Conservation (phyloP, 2,888 invertebrate genomes). For the Platyscelio sp. region DNA sequence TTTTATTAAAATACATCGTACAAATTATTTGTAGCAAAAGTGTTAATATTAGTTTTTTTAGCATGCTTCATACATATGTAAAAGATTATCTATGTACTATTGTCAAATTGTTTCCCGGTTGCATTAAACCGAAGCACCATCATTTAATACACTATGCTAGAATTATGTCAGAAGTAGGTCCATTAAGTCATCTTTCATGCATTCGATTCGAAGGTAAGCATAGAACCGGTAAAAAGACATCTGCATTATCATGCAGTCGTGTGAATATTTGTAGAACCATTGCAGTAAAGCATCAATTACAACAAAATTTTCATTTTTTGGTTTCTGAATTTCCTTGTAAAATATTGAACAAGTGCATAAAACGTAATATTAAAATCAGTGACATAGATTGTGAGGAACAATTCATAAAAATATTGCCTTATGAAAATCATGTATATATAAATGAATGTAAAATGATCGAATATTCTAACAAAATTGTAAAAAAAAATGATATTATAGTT, state of each 20-base stretch:
- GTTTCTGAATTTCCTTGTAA: no score
- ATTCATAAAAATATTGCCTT: no score
- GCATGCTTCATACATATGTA: background rate
- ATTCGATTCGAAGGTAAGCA: constrained; percentile 68
- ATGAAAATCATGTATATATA: no score
- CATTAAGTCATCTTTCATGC: constrained; percentile 63
- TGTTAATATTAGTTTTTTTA: background rate
- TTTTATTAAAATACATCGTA: constrained; percentile 31
- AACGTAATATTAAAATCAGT: no score
- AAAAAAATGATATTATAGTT: no score
- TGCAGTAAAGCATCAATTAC: constrained; percentile 66
- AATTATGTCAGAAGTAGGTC: constrained; percentile 64
- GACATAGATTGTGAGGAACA: no score
- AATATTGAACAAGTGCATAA: no score
- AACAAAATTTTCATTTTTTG: no score
- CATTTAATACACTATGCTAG: constrained; percentile 65
- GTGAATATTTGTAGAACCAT: constrained; percentile 67
- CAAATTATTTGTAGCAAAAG: constrained; percentile 18
- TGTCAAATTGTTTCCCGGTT: constrained; percentile 12
- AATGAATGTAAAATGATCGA: no score
- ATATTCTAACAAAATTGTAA: no score
- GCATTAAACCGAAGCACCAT: constrained; percentile 70
- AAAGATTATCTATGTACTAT: background rate
- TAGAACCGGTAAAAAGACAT: constrained; percentile 59
- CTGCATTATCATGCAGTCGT: constrained; percentile 53